These are phyloP conservation scores for Acipenser transmontanus DNA, from an alignment of 2,797 vertebrate species.

Conservation along the genomic window DNA sequence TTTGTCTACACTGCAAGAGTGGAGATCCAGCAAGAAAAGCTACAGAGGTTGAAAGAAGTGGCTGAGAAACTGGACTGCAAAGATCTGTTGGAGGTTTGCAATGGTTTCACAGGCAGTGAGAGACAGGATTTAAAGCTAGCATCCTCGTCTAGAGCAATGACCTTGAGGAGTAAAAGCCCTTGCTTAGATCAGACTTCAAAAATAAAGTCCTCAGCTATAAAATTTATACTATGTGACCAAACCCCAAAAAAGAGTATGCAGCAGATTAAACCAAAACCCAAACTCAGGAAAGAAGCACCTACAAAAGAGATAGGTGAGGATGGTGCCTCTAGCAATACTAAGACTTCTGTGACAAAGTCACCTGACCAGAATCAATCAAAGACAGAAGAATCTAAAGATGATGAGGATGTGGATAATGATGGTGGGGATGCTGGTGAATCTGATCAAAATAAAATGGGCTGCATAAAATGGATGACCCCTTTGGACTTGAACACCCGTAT, in stretches of 20 bases:
- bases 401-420: neutral
- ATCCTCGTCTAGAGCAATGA: constrained; percentile 3
- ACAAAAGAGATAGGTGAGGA: neutral
- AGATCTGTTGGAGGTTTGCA: constrained; percentile 47
- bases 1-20: constrained; percentile 48
- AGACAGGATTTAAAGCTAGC: constrained; percentile 19
- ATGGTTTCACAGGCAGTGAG: constrained; percentile 14
- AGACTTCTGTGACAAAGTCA: neutral
- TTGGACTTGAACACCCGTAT: constrained; percentile 12
- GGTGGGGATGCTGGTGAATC: neutral
- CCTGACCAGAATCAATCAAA: neutral
- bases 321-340: neutral
- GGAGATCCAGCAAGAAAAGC: constrained; percentile 40
- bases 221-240: too few species aligned
- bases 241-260: too few species aligned
- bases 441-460: constrained; percentile 2
- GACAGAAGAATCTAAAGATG: neutral
- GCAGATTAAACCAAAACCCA: too few species aligned
- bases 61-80: constrained; percentile 46
- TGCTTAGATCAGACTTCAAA: constrained; percentile 9
- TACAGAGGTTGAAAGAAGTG: constrained; percentile 43
- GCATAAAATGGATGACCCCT: too few species aligned
- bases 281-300: constrained; percentile 3
- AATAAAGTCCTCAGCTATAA: neutral
- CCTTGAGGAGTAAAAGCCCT: constrained; percentile 6